These are phyloP conservation scores for Pterocles burchelli DNA, from an alignment of 2,113 vertebrate genomes.

Conservation along the genomic window DNA sequence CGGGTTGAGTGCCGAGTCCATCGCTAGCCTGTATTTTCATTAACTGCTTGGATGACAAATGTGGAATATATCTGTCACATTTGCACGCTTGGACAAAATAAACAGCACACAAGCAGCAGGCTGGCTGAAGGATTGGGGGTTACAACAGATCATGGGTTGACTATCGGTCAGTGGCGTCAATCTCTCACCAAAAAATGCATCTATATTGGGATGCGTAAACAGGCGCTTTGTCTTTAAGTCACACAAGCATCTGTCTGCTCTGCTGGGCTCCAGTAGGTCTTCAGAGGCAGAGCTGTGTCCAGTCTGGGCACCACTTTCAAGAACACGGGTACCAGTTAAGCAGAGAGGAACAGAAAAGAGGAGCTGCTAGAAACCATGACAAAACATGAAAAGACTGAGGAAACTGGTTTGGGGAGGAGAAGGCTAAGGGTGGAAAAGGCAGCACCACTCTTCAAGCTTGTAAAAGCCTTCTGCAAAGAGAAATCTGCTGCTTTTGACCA, in stretches of 20 bases:
- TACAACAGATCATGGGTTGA: not conserved
- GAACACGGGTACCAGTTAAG: not conserved
- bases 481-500: not conserved
- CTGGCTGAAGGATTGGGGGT: not conserved
- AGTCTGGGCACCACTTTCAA: not conserved
- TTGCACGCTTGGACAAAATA: not conserved
- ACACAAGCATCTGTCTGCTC: not conserved
- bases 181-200: not conserved
- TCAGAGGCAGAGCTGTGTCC: not conserved
- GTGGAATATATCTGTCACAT: not conserved
- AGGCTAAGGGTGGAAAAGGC: not conserved
- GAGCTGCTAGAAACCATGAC: not conserved
- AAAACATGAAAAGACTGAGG: not conserved
- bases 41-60: not conserved
- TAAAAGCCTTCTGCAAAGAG: not conserved
- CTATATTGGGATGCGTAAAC: not conserved
- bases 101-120: not conserved
- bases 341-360: not conserved
- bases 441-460: not conserved
- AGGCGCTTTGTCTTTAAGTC: not conserved
- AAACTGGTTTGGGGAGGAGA: not conserved
- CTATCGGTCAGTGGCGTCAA: not conserved
- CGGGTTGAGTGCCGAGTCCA: fast-evolving
- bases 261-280: not conserved
- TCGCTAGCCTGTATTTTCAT: not conserved